Evolutionary conservation across 53 echinoderm and acorn worm species (phyloP).

Genomic region (Echinarachnius parma): DNA sequence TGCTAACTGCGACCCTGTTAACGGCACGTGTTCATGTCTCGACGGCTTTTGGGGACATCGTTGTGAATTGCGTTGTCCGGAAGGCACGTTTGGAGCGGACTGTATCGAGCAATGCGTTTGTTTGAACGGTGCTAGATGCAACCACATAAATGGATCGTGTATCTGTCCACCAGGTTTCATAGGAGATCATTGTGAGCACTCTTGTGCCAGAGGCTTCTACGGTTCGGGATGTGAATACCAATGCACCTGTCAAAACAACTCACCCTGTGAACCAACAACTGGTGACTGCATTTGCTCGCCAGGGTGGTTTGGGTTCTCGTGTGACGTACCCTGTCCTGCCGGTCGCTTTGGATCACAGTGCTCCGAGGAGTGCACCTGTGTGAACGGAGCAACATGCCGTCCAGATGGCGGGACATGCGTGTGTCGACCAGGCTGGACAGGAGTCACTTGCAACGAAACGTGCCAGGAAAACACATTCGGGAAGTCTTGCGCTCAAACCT

Average conservation of each 20-base stretch:
- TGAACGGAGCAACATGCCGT: constrained; percentile 60
- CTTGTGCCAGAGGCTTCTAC: constrained; percentile 22
- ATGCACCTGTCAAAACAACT: constrained; percentile 39
- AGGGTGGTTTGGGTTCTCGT: constrained; percentile 56
- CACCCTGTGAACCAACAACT: constrained; percentile 48
- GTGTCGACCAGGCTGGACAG: constrained; percentile 61
- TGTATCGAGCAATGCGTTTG: constrained; percentile 49
- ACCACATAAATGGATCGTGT: constrained; percentile 50
- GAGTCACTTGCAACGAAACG: constrained; percentile 37
- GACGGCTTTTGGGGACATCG: constrained; percentile 51
- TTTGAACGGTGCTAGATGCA: constrained; percentile 49
- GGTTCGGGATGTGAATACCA: constrained; percentile 1
- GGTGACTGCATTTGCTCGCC: constrained; percentile 56
- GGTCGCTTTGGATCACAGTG: constrained; percentile 43
- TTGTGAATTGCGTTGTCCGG: constrained; percentile 41
- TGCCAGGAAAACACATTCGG: constrained; percentile 49
- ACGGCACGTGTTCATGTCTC: constrained; percentile 26
- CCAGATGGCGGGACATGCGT: constrained; percentile 50
- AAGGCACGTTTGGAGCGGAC: constrained; percentile 43
- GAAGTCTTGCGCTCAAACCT: constrained; percentile 30
- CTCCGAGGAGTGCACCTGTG: constrained; percentile 25
- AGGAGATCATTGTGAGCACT: constrained; percentile 37
- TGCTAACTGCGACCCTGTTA: constrained; percentile 10
- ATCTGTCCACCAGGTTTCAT: constrained; percentile 49
- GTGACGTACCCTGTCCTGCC: constrained; percentile 44